A percentile compares a stretch with the other conserved stretches of the same genome.
Evolutionary conservation across 2,113 vertebrate genomes (phyloP).

Genomic region (Phrynosoma blainvillii): DNA sequence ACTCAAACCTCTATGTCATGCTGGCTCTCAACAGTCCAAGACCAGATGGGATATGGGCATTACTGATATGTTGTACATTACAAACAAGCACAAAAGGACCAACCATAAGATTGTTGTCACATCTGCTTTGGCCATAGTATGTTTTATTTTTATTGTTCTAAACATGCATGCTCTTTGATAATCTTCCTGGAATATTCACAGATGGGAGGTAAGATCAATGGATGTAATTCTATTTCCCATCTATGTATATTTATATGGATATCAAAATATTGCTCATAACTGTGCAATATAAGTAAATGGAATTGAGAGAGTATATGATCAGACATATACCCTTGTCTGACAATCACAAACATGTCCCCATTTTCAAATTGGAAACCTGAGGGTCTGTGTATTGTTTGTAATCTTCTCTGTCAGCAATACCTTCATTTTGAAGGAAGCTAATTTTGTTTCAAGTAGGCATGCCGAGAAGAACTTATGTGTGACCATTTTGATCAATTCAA

Average conservation of each 20-base stretch:
- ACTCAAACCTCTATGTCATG: no score
- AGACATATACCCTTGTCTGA: not conserved
- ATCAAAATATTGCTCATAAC: not conserved
- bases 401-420: not conserved
- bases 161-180: no score
- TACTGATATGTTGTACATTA: no score
- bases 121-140: no score
- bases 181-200: no score
- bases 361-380: not conserved
- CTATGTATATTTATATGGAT: not conserved
- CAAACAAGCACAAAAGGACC: no score
- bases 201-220: no score
- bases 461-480: not conserved
- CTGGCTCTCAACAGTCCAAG: no score
- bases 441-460: not conserved
- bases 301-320: not conserved
- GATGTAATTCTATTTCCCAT: not conserved
- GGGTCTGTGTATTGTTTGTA: not conserved
- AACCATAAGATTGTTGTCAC: no score
- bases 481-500: not conserved
- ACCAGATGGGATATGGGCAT: no score
- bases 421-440: not conserved
- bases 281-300: not conserved
- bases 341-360: not conserved
- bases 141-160: no score